phyloP scores from a whole-genome alignment of 2,113 vertebrate genomes.

The Sciurus niger region DNA sequence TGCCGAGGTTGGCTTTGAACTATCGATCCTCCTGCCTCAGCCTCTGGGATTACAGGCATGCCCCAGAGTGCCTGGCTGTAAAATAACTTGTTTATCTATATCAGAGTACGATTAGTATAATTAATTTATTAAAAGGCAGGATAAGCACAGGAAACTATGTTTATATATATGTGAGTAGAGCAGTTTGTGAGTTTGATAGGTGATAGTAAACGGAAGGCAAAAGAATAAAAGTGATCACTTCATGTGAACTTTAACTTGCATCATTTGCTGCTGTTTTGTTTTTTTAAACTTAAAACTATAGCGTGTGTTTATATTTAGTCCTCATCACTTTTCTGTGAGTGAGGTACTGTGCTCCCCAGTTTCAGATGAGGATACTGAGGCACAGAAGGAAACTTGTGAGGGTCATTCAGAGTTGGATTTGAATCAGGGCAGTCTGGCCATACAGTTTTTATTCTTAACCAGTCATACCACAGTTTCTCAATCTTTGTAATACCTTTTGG shows the following conservation, averaged over 20 bases:
- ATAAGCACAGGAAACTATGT: background rate
- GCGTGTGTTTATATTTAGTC: slow-evolving; percentile 26
- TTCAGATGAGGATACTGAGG: slow-evolving; percentile 65
- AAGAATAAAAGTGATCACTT: background rate
- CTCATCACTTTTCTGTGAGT: slow-evolving; percentile 11
- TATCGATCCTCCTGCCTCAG: too few species aligned
- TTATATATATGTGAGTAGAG: slow-evolving; percentile 29
- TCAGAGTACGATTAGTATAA: background rate
- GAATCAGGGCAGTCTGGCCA: background rate
- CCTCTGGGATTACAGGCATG: too few species aligned
- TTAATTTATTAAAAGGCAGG: slow-evolving; percentile 26
- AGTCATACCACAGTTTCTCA: background rate
- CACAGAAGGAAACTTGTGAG: slow-evolving; percentile 43
- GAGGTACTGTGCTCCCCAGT: slow-evolving; percentile 13
- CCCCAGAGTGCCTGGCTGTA: too few species aligned
- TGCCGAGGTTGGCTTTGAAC: too few species aligned
- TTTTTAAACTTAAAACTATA: background rate
- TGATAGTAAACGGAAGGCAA: background rate
- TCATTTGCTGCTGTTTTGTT: background rate
- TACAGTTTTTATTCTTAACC: background rate
- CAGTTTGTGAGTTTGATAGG: slow-evolving; percentile 12
- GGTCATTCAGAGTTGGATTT: slow-evolving; percentile 47
- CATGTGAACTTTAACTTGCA: background rate
- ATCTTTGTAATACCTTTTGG: background rate
- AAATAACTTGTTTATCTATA: background rate